Conservation (phyloP, 2,888 invertebrate species). For the Lasioglossum lativentre region DNA sequence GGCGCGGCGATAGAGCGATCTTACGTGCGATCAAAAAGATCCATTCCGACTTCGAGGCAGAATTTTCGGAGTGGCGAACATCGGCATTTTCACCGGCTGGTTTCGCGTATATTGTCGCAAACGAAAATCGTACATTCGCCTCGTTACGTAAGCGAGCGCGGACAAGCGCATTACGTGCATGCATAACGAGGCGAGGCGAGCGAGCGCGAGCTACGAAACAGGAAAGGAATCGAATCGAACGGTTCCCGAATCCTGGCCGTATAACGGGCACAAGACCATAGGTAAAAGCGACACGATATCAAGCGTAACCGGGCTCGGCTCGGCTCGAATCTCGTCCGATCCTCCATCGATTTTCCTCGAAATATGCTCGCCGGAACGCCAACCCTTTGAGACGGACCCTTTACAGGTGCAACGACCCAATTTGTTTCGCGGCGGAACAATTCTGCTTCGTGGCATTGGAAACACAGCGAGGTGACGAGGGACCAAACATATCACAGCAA, state of each 20-base stretch:
- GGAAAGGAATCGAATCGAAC: constrained; percentile 43
- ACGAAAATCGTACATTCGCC: constrained; percentile 51
- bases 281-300: constrained; percentile 19
- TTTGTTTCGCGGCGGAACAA: too few relatives aligned
- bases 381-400: not conserved
- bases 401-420: not conserved
- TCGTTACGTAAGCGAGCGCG: constrained; percentile 52
- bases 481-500: too few relatives aligned
- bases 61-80: not conserved
- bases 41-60: not conserved
- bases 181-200: constrained; percentile 22
- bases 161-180: constrained; percentile 21
- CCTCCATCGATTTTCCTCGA: constrained; percentile 5
- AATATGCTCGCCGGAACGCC: not conserved
- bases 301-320: not conserved
- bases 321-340: not conserved
- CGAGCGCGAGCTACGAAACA: constrained; percentile 6
- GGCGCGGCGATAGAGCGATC: not conserved
- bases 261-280: constrained; percentile 38
- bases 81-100: not conserved
- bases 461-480: too few relatives aligned
- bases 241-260: constrained; percentile 30
- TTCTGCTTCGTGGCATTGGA: too few relatives aligned
- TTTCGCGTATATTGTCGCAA: constrained; percentile 10
- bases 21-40: not conserved